Percentiles rank a stretch among this genome's conserved stretches.
Conservation (phyloP, 2,113 vertebrate genomes). For the Paedocypris sp. region DNA sequence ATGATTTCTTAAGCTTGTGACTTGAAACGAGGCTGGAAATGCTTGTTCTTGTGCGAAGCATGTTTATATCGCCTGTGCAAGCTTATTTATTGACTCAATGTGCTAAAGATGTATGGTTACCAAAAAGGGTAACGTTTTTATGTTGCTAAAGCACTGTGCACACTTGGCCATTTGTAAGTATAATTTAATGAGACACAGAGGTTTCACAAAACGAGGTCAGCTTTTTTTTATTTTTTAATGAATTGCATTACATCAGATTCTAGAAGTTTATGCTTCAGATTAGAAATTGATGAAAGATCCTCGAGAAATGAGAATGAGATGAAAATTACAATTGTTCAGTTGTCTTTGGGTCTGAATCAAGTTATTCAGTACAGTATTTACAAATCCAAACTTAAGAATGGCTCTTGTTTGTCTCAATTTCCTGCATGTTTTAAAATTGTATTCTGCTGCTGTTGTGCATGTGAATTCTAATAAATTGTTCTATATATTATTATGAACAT, state of each 20-base stretch:
- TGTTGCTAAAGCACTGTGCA: neutral
- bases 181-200: neutral
- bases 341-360: conserved; percentile 4
- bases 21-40: too few relatives aligned
- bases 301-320: neutral
- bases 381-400: neutral
- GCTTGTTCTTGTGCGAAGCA: too few relatives aligned
- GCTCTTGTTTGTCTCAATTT: too few relatives aligned
- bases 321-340: conserved; percentile 8
- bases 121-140: conserved; percentile 23
- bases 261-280: neutral
- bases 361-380: neutral
- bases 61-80: neutral
- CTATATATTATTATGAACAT: too few relatives aligned
- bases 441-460: too few relatives aligned
- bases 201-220: conserved; percentile 8
- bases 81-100: conserved; percentile 7
- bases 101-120: neutral
- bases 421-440: too few relatives aligned
- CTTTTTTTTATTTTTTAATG: neutral
- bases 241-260: neutral
- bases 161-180: neutral
- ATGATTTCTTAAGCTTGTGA: too few relatives aligned
- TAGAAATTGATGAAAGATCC: neutral
- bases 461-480: too few relatives aligned